Conservation (phyloP, 2,113 vertebrate species). For the Barnardius zonarius region DNA sequence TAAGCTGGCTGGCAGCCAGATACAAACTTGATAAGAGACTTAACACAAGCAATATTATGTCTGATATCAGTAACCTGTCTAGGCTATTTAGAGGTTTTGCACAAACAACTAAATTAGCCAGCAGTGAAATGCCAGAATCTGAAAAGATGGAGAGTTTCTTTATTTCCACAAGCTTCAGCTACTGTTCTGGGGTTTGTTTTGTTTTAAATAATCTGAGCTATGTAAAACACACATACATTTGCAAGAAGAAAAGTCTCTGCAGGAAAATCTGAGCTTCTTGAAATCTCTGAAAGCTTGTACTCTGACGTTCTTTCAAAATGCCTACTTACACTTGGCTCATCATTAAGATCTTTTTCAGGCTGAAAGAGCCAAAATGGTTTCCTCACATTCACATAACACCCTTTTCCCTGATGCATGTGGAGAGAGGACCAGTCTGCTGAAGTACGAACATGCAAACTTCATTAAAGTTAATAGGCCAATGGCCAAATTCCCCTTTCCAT, state of each 20-base stretch:
- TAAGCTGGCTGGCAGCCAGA: constrained; percentile 34
- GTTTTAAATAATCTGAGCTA: background rate
- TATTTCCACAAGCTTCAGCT: background rate
- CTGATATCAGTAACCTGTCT: constrained; percentile 57
- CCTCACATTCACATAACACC: background rate
- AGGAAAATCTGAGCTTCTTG: background rate
- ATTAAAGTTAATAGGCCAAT: background rate
- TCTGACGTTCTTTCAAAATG: constrained; percentile 2
- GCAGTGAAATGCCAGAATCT: background rate
- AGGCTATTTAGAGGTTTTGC: constrained; percentile 42
- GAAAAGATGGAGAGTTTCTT: background rate
- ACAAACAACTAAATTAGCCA: constrained; percentile 28
- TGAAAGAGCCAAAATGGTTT: background rate
- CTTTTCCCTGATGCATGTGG: background rate
- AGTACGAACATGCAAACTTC: background rate
- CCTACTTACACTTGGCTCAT: background rate
- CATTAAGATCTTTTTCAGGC: background rate
- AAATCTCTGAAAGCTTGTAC: background rate
- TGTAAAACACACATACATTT: background rate
- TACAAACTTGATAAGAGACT: constrained; percentile 38
- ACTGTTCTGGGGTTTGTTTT: background rate
- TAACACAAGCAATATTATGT: constrained; percentile 47
- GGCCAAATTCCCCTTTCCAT: background rate
- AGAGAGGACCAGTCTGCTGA: background rate
- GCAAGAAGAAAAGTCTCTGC: background rate